phyloP scores from a whole-genome alignment of 1,140 invertebrate genomes.

The Homarus americanus region DNA sequence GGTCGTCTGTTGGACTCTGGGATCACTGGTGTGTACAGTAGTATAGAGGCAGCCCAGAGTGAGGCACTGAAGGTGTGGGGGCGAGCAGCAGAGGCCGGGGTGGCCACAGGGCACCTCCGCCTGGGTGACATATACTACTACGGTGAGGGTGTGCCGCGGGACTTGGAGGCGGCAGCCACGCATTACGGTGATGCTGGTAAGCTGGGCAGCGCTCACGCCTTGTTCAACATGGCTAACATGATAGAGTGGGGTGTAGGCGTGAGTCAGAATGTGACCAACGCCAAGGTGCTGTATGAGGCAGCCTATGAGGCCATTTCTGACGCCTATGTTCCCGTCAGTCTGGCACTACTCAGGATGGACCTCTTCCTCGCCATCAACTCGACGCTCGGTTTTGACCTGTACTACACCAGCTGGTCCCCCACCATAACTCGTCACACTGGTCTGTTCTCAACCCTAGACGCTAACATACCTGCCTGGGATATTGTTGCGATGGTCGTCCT shows the following conservation, averaged over 20 bases:
- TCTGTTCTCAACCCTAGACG: background rate
- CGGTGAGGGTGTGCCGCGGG: constrained; percentile 15
- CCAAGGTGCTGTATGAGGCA: background rate
- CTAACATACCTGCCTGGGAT: constrained; percentile 18
- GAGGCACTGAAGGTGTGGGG: constrained; percentile 19
- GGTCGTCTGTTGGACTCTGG: constrained; percentile 27
- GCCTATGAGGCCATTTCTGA: background rate
- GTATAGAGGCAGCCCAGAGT: background rate
- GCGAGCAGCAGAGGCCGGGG: constrained; percentile 18
- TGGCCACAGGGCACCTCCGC: constrained; percentile 1
- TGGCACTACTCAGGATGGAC: constrained; percentile 23
- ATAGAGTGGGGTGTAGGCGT: constrained; percentile 20
- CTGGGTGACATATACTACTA: constrained; percentile 39
- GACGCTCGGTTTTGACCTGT: background rate
- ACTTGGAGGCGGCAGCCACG: background rate
- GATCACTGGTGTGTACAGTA: background rate
- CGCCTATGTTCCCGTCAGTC: background rate
- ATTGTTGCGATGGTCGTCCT: constrained; percentile 13
- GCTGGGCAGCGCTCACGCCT: constrained; percentile 12
- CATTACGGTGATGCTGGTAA: background rate
- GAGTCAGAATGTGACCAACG: constrained; percentile 3
- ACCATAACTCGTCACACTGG: too few species aligned
- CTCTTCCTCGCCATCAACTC: background rate
- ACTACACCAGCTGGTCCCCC: background rate
- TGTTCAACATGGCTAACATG: constrained; percentile 28